These are phyloP conservation scores for Caracal caracal DNA, from an alignment of 2,113 vertebrate species.

Conservation along the genomic window DNA sequence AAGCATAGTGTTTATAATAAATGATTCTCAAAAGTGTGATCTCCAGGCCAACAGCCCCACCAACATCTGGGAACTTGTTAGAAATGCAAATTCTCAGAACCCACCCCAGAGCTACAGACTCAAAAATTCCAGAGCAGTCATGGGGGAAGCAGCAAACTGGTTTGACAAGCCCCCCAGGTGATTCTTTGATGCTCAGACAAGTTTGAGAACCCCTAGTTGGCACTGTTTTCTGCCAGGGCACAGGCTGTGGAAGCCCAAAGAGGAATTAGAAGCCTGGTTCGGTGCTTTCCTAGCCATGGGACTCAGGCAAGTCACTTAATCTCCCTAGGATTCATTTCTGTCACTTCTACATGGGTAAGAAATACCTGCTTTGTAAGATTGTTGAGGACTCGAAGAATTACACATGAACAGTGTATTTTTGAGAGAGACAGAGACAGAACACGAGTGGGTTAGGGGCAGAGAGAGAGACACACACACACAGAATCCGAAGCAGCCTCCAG, in stretches of 20 bases:
- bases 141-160: background rate
- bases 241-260: background rate
- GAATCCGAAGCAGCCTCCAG: too few species aligned
- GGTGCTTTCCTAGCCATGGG: background rate
- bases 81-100: background rate
- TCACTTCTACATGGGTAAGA: background rate
- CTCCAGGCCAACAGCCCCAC: background rate
- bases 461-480: too few species aligned
- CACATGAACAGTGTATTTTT: background rate
- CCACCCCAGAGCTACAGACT: background rate
- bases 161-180: background rate
- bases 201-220: background rate
- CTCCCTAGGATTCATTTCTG: constrained; percentile 1
- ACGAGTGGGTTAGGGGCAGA: too few species aligned
- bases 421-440: too few species aligned
- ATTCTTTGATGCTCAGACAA: background rate
- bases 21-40: background rate
- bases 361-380: background rate
- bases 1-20: background rate
- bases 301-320: constrained; percentile 28
- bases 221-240: background rate
- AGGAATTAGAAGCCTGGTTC: background rate
- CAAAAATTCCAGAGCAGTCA: background rate
- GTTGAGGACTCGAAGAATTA: background rate
- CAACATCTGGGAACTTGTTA: background rate